Evolutionary conservation across 2,113 vertebrate species (phyloP).

Genomic region (Callipepla californica): DNA sequence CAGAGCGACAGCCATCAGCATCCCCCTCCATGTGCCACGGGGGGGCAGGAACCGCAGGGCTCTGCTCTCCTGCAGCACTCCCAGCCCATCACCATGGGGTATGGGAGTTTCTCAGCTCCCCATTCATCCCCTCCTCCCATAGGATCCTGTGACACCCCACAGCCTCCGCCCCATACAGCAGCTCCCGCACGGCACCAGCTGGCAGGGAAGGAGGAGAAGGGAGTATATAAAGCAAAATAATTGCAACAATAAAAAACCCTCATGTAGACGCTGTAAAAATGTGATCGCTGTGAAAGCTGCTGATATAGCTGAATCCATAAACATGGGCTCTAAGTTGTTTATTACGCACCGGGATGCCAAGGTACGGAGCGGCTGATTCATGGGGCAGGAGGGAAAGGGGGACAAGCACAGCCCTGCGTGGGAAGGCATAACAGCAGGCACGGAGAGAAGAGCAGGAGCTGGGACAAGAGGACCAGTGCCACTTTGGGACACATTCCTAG

Average conservation of each 20-base stretch:
- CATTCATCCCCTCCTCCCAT: rapidly evolving
- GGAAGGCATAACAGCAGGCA: not conserved
- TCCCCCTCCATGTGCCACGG: not conserved
- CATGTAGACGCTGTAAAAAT: constrained; percentile 73
- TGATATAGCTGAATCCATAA: constrained; percentile 82
- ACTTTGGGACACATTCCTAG: rapidly evolving
- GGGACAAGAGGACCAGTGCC: not conserved
- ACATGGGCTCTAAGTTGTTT: constrained; percentile 63
- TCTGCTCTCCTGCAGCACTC: not conserved
- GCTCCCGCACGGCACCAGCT: not conserved
- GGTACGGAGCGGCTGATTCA: constrained; percentile 59
- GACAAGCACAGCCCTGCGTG: not conserved
- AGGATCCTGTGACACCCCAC: not conserved
- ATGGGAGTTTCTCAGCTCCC: not conserved
- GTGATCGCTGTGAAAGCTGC: constrained; percentile 74
- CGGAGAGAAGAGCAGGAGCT: rapidly evolving
- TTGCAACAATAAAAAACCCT: constrained; percentile 76
- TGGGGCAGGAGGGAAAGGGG: constrained; percentile 1
- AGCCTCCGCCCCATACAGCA: not conserved
- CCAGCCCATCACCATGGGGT: not conserved
- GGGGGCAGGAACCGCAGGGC: not conserved
- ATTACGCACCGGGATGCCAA: not conserved
- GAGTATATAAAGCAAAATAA: constrained; percentile 79
- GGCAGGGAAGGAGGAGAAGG: constrained; percentile 33
- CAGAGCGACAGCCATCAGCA: constrained; percentile 3